Evolutionary conservation across 2,797 vertebrate genomes (phyloP).

Genomic region (Dendrocincla fuliginosa): DNA sequence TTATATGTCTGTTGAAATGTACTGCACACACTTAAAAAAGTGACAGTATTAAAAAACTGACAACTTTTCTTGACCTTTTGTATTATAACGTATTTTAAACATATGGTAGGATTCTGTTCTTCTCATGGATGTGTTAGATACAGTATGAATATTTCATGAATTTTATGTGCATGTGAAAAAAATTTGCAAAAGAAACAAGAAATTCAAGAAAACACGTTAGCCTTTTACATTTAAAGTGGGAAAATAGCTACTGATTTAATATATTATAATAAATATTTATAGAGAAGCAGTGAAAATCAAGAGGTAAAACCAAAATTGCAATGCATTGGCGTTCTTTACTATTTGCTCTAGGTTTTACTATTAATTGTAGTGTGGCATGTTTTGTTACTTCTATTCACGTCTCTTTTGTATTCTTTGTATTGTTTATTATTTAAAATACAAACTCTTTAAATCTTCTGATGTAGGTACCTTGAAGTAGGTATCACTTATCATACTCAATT

Average conservation of each 20-base stretch:
- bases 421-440: background rate
- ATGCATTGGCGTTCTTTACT: background rate
- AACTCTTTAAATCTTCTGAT: background rate
- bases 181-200: background rate
- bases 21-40: conserved; percentile 69
- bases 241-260: background rate
- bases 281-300: background rate
- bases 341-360: background rate
- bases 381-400: background rate
- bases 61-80: conserved; percentile 72
- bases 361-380: background rate
- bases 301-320: background rate
- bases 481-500: background rate
- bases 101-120: conserved; percentile 55
- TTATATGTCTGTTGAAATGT: conserved; percentile 73
- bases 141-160: conserved; percentile 64
- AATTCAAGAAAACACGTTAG: conserved; percentile 4
- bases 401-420: background rate
- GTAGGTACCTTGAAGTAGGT: background rate
- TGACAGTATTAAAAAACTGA: conserved; percentile 77
- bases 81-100: conserved; percentile 71
- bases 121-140: conserved; percentile 50
- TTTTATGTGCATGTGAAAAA: conserved; percentile 31
- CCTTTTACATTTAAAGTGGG: background rate
- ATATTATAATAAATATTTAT: background rate